Conservation (phyloP, 2,797 vertebrate species). For the Xenentodon cancila region DNA sequence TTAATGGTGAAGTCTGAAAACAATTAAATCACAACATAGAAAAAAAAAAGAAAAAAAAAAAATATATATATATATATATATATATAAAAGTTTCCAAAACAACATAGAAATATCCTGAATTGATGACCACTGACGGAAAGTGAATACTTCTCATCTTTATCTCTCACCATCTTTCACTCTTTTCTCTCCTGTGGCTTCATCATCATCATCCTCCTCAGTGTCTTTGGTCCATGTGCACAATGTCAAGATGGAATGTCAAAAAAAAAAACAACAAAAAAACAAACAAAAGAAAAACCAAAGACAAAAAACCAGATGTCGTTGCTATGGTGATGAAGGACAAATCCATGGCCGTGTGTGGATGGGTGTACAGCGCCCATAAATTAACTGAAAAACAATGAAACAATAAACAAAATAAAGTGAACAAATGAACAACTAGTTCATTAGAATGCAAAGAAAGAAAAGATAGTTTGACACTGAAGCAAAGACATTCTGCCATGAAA, state of each 20-base stretch:
- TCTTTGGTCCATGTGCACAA: conserved; percentile 86
- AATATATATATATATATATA: conserved; percentile 38
- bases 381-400: conserved; percentile 86
- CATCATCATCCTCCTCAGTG: conserved; percentile 66
- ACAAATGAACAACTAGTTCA: conserved; percentile 41
- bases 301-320: conserved; percentile 66
- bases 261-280: conserved; percentile 26
- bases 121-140: conserved; percentile 61
- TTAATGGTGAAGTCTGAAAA: conserved; percentile 38
- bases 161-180: conserved; percentile 61
- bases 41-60: conserved; percentile 34
- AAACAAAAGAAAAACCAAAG: conserved; percentile 57
- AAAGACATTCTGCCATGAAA: neutral
- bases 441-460: conserved; percentile 22
- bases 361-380: conserved; percentile 78
- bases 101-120: conserved; percentile 68
- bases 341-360: conserved; percentile 77
- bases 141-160: conserved; percentile 37
- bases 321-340: conserved; percentile 81
- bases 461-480: conserved; percentile 1
- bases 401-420: conserved; percentile 73
- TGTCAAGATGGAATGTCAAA: conserved; percentile 81
- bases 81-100: conserved; percentile 54
- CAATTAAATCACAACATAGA: conserved; percentile 48
- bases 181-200: conserved; percentile 57